Evolutionary conservation across 2,888 invertebrate species (phyloP).

Genomic region (Parnassius smintheus): DNA sequence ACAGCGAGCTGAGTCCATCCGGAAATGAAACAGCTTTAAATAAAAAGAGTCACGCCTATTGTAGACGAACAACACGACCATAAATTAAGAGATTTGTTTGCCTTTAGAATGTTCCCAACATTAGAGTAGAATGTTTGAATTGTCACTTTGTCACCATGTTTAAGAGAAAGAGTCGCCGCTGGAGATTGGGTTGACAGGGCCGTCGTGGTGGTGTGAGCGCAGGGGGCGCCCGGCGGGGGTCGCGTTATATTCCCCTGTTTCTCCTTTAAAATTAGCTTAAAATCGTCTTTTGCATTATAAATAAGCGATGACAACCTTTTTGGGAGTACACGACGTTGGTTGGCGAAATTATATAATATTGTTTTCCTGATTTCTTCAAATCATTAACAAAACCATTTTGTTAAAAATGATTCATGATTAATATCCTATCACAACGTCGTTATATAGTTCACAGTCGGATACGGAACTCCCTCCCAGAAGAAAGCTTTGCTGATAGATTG

Average conservation of each 20-base stretch:
- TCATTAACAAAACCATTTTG: no score
- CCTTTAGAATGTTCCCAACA: constrained; percentile 69
- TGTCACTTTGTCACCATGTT: constrained; percentile 71
- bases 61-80: constrained; percentile 64
- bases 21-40: constrained; percentile 73
- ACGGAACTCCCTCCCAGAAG: no score
- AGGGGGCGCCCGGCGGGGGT: constrained; percentile 44
- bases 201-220: constrained; percentile 42
- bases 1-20: constrained; percentile 37
- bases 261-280: constrained; percentile 34
- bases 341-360: no score
- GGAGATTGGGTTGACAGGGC: constrained; percentile 49
- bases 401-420: no score
- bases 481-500: no score
- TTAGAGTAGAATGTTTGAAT: constrained; percentile 75
- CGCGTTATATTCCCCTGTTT: constrained; percentile 31
- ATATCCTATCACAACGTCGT: no score
- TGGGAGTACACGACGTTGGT: not conserved
- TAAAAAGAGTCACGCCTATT: constrained; percentile 55
- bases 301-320: constrained; percentile 35
- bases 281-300: constrained; percentile 32
- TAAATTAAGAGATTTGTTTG: constrained; percentile 72
- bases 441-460: no score
- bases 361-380: no score
- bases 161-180: constrained; percentile 49